Percentiles rank a stretch among this genome's conserved stretches.
phyloP scores from a whole-genome alignment of 2,888 invertebrate species.

The Azorinus chamasolen region DNA sequence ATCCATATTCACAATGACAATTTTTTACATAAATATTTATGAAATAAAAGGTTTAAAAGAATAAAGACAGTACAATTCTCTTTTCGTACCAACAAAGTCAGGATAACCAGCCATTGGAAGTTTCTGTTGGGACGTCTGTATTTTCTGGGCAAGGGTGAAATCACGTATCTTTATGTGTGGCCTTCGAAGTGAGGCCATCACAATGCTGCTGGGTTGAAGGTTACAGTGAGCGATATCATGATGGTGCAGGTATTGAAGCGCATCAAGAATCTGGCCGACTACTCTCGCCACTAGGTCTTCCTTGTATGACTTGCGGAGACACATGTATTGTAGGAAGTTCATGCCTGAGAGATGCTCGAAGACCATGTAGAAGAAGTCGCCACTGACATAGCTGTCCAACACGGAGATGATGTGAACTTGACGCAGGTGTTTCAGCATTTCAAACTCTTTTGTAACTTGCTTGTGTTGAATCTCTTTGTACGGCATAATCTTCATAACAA shows the following conservation, averaged over 20 bases:
- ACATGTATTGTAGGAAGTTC: conserved; percentile 95
- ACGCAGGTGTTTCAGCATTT: conserved; percentile 91
- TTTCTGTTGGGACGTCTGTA: conserved; percentile 71
- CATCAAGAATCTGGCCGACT: conserved; percentile 90
- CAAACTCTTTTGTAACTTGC: conserved; percentile 92
- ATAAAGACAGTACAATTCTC: no score
- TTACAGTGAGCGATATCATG: conserved; percentile 89
- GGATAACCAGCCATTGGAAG: conserved; percentile 80
- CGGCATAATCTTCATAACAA: conserved; percentile 93
- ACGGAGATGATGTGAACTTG: conserved; percentile 94
- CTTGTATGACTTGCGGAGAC: conserved; percentile 95
- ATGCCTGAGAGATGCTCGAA: conserved; percentile 92
- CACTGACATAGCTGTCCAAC: conserved; percentile 87
- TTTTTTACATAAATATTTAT: no score
- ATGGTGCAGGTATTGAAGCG: conserved; percentile 96
- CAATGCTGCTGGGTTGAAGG: conserved; percentile 97
- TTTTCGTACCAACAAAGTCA: conserved; percentile 82
- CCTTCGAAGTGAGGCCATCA: conserved; percentile 91
- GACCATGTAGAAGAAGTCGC: conserved; percentile 85
- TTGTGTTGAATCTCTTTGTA: conserved; percentile 84
- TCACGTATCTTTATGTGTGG: conserved; percentile 94
- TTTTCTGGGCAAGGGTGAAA: conserved; percentile 92
- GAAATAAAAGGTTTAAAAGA: no score
- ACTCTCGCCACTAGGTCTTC: conserved; percentile 97
- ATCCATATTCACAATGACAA: no score